Evolutionary conservation across 2,888 invertebrate genomes (phyloP).

Genomic region (Callyntrura sp.): DNA sequence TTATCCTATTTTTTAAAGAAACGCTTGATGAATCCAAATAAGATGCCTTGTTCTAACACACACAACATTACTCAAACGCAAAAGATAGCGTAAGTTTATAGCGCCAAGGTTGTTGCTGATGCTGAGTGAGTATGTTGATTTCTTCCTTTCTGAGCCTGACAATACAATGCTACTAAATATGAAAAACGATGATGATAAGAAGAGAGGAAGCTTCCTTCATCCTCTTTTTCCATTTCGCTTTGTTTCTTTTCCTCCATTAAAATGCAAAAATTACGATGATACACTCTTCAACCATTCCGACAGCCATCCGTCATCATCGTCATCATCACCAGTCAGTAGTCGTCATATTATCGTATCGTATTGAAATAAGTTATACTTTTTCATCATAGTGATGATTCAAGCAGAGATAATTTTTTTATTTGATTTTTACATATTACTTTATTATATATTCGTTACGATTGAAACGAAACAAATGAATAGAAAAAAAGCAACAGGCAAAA

Average conservation of each 20-base stretch:
- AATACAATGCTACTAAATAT: constrained; percentile 20
- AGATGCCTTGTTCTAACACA: not conserved
- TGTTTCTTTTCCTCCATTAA: not conserved
- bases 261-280: too few species aligned
- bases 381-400: constrained; percentile 29
- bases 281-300: too few species aligned
- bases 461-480: too few species aligned
- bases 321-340: not conserved
- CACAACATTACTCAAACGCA: not conserved
- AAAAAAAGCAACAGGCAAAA: not conserved
- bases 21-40: constrained; percentile 10
- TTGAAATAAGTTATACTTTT: too few species aligned
- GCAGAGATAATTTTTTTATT: constrained; percentile 20
- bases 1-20: constrained; percentile 6
- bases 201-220: constrained; percentile 9
- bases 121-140: constrained; percentile 3
- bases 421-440: too few species aligned
- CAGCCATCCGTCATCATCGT: not conserved
- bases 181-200: constrained; percentile 9
- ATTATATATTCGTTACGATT: too few species aligned
- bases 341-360: too few species aligned
- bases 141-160: not conserved
- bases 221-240: constrained; percentile 5
- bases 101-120: not conserved
- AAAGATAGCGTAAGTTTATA: not conserved